Base-by-base conservation (phyloP, 2,797 vertebrate genomes). In the Petrocephalus sullivani region DNA sequence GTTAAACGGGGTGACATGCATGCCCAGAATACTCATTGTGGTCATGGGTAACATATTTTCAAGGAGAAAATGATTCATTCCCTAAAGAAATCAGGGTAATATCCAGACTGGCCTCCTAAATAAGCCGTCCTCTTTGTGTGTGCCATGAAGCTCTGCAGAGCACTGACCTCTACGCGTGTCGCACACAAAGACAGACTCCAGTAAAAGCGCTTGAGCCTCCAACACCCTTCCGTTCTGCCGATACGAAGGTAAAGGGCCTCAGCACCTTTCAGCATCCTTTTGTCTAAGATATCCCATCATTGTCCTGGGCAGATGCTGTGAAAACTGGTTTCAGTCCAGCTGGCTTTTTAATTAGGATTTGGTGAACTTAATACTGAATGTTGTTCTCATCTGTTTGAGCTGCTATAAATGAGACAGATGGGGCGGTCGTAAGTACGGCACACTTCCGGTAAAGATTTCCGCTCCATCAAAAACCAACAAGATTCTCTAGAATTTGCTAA, bases 1-100 rank as follows among this genome's bases (percentile, higher is more conserved):
- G 95, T 94, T 94, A 94, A 90, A 92, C 90, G 91, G 93, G 90
- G 91, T 93, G 90, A 94, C 92, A 95, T 91, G 91, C 95, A 95
- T 93, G 94, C 92, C 94, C 93, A 90, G 89, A 92, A 93, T 92
- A 92, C 90, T 92, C 93, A 91, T 90, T 87, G 81, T 89, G 93
- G 93, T 95, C 94, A 95, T 95, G 94, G 92, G 94, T 91, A 90
- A 89, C 91, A 92, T 90, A 92, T 92, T 92, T 92, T 89, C 90
- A 92, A 88, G 57, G 86, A 71, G 88, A 88, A 67, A 89, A 86
- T 54, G 56, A 89, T 88, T 71, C 16, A 75, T 33, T 88, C 75
- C 28, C 46, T 57, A 37, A 19, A 89, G 86, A 86, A 91, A 88
- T 90, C 54, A 9, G 33, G 87, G 23, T 87, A 81, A 89, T 88